phyloP scores from a whole-genome alignment of 2,888 invertebrate genomes.

The Eupsilia transversa region DNA sequence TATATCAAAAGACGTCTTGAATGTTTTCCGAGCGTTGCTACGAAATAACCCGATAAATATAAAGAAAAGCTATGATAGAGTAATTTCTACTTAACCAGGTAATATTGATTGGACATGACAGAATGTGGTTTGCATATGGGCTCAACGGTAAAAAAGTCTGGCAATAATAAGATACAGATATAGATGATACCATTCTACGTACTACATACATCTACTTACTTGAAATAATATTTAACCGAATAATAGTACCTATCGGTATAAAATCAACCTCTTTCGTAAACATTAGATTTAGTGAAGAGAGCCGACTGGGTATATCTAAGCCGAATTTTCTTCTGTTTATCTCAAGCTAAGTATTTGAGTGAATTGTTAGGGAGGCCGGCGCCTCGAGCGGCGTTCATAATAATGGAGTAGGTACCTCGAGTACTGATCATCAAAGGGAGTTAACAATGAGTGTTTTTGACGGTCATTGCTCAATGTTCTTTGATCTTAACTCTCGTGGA shows the following conservation, averaged over 20 bases:
- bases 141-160: constrained; percentile 15
- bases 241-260: constrained; percentile 39
- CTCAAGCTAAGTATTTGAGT: constrained; percentile 67
- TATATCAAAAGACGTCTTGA: neutral
- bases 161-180: constrained; percentile 7
- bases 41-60: neutral
- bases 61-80: constrained; percentile 12
- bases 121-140: neutral
- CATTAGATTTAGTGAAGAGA: constrained; percentile 47
- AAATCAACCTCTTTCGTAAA: constrained; percentile 52
- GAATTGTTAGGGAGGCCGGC: constrained; percentile 71
- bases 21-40: neutral
- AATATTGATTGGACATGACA: constrained; percentile 8
- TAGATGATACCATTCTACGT: neutral
- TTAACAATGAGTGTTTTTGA: constrained; percentile 80
- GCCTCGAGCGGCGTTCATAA: constrained; percentile 73
- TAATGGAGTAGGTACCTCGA: constrained; percentile 72
- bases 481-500: constrained; percentile 77
- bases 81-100: constrained; percentile 1
- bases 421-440: constrained; percentile 80
- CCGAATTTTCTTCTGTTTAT: constrained; percentile 65
- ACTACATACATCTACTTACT: constrained; percentile 1
- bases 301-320: constrained; percentile 52
- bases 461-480: constrained; percentile 79
- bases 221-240: constrained; percentile 34